Evolutionary conservation across 2,797 vertebrate species (phyloP), one percentile per base, ranked within the genome.

Genomic region (Cyclura pinguis): DNA sequence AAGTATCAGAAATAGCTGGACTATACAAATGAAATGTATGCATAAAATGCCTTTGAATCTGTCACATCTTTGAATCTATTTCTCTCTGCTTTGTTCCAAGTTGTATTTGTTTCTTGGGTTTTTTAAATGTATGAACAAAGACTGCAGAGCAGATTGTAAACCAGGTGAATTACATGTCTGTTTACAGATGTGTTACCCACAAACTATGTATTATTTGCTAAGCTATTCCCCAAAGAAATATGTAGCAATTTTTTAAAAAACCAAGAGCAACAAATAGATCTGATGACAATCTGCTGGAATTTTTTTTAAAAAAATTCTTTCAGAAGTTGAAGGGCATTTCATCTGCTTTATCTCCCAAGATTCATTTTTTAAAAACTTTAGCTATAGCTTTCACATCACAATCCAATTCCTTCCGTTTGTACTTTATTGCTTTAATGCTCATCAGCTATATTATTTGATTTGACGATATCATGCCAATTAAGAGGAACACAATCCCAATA

Each of bases 61-160:
- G 52, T 92, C 95, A 90, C 88, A 80, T 85, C 88, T 95, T 91
- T 90, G 94, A 32, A 94, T 95, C 96, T 96, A 93, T 95, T 96
- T 95, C 77, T 55, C 67, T 91, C 57, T 88, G 24, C 90, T 88
- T 85, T 92, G 86, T 94, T 95, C 92, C 93, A 93, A 96, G 91
- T 92, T 96, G 5, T 16, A 35, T 73, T 72, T 14, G 24, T 96
- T 95, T 94, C 95, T 91, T 89, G 32, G 29, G 6, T 95, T 95
- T 91, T 67, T 78, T 38, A 50, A 74, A 80, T 85, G 87, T 80
- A 94, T 85, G 95, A 97, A 95, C 96, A 96, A 96, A 97, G 96
- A 96, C 97, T 94, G 95, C 42, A 93, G 92, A 97, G 95, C 95
- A 97, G 96, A 97, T 97, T 97, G 95, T 92, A 96, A 96, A 93